Evolutionary conservation across 2,113 vertebrate genomes (phyloP).

Genomic region (Grallaria varia): DNA sequence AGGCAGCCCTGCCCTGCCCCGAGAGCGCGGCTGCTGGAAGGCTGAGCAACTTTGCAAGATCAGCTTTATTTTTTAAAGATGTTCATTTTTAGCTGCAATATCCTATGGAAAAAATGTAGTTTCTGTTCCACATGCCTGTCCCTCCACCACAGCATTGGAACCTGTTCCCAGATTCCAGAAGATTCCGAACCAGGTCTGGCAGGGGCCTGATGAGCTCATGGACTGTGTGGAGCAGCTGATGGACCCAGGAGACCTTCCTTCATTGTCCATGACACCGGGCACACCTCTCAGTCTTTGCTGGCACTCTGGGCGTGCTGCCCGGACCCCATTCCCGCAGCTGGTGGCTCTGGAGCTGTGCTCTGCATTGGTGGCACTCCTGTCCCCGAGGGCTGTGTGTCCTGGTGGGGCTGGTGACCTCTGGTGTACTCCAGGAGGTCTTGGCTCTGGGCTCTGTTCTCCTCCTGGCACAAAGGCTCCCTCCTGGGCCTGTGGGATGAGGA

Average conservation of each 20-base stretch:
- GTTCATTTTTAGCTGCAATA: background rate
- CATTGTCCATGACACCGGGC: background rate
- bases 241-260: background rate
- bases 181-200: background rate
- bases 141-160: background rate
- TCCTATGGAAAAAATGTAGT: background rate
- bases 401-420: background rate
- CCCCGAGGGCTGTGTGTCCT: accelerated
- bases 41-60: background rate
- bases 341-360: background rate
- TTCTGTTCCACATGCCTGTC: background rate
- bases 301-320: accelerated
- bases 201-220: background rate
- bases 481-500: background rate
- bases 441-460: background rate
- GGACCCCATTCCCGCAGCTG: accelerated
- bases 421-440: background rate
- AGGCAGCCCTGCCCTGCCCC: background rate
- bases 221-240: accelerated
- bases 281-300: background rate
- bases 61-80: background rate
- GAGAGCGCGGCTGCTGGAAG: accelerated
- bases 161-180: background rate
- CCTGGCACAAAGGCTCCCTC: background rate
- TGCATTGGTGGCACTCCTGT: background rate